A percentile compares a stretch with the other conserved stretches of the same genome.
Evolutionary conservation across 2,797 vertebrate genomes (phyloP).

Genomic region (Emys orbicularis): DNA sequence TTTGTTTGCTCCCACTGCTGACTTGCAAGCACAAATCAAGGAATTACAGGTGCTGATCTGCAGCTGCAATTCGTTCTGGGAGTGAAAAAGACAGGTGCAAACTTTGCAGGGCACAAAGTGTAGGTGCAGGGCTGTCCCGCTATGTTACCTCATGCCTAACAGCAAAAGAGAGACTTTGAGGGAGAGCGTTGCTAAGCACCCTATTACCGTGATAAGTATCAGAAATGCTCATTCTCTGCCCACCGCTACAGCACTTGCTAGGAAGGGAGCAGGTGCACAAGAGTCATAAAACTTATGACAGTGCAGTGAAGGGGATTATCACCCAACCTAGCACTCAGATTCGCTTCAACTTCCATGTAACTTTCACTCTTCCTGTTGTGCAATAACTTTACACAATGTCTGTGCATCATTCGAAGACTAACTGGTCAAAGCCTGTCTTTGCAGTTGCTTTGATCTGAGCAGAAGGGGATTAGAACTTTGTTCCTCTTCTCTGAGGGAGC

Average conservation of each 20-base stretch:
- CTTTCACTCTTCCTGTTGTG: not conserved
- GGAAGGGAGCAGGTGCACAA: not conserved
- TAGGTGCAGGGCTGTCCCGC: not conserved
- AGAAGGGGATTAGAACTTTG: not conserved
- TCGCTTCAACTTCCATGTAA: not conserved
- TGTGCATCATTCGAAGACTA: not conserved
- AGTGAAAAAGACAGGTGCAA: not conserved
- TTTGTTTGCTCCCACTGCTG: not conserved
- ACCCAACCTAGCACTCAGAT: not conserved
- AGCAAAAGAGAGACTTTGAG: not conserved
- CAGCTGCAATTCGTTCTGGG: not conserved
- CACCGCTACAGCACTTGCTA: not conserved
- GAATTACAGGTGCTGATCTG: not conserved
- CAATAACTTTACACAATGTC: not conserved
- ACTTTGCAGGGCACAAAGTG: not conserved
- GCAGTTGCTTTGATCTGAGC: not conserved
- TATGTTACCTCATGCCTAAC: rapidly evolving
- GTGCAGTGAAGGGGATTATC: not conserved
- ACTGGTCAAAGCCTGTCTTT: not conserved
- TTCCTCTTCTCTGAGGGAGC: not conserved
- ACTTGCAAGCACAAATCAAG: not conserved
- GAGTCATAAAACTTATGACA: not conserved
- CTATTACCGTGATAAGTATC: not conserved
- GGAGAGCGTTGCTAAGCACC: not conserved
- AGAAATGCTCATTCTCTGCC: not conserved